Evolutionary conservation across 2,888 invertebrate species (phyloP).

Genomic region (Epistrophe eligans): DNA sequence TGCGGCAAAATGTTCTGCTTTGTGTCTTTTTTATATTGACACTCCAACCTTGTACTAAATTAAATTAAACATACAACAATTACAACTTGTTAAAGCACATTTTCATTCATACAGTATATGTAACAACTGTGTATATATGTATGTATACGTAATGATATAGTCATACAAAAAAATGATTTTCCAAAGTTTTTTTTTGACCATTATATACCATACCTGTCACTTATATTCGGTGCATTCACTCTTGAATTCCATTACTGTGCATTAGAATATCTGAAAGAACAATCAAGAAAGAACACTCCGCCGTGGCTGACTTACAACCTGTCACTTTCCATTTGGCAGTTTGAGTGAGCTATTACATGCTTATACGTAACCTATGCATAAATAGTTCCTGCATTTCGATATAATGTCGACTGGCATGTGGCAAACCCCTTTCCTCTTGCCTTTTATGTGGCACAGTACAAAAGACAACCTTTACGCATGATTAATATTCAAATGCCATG

Average conservation of each 20-base stretch:
- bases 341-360: slow-evolving; percentile 65
- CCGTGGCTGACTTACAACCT: slow-evolving; percentile 7
- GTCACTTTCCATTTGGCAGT: slow-evolving; percentile 68
- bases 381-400: slow-evolving; percentile 68
- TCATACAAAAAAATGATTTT: slow-evolving; percentile 21
- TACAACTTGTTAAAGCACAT: slow-evolving; percentile 46
- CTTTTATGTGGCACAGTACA: not conserved
- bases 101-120: slow-evolving; percentile 9
- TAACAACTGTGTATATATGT: not conserved
- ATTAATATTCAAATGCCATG: slow-evolving; percentile 76
- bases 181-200: slow-evolving; percentile 13
- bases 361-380: slow-evolving; percentile 55
- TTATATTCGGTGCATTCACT: slow-evolving; percentile 33
- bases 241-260: slow-evolving; percentile 33
- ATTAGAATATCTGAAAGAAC: slow-evolving; percentile 34
- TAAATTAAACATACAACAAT: slow-evolving; percentile 50
- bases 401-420: slow-evolving; percentile 24
- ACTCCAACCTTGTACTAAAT: slow-evolving; percentile 61
- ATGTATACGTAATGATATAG: not conserved
- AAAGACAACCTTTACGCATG: slow-evolving; percentile 66
- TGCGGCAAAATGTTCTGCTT: slow-evolving; percentile 39
- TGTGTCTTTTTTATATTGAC: slow-evolving; percentile 39
- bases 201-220: slow-evolving; percentile 18
- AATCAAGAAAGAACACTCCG: slow-evolving; percentile 3
- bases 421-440: not conserved